phyloP scores from a whole-genome alignment of 2,797 vertebrate genomes.

The Peromyscus eremicus region DNA sequence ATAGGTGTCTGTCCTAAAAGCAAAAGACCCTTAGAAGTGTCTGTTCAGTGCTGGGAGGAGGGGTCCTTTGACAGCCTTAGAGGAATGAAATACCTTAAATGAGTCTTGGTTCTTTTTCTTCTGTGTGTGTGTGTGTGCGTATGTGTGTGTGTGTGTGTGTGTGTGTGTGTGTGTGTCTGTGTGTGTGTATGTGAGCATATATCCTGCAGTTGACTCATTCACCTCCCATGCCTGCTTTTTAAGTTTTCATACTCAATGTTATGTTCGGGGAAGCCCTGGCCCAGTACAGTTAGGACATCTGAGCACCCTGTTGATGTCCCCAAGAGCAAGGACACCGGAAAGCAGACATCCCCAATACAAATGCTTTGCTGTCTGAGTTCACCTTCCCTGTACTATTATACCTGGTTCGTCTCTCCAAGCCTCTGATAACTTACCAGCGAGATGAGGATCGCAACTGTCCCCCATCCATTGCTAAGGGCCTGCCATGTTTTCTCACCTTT shows the following conservation, averaged over 20 bases:
- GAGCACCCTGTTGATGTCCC: background rate
- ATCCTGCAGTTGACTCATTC: background rate
- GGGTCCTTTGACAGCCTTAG: background rate
- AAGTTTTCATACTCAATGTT: background rate
- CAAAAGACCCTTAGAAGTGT: background rate
- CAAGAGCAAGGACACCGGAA: background rate
- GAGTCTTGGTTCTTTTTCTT: background rate
- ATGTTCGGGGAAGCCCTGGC: background rate
- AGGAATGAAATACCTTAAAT: background rate
- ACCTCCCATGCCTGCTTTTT: background rate
- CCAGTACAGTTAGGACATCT: background rate
- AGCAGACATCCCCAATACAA: background rate
- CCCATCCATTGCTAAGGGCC: background rate
- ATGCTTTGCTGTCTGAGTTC: background rate
- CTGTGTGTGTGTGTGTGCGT: background rate
- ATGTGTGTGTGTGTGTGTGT: background rate
- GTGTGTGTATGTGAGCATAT: no score
- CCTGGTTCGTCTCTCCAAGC: background rate
- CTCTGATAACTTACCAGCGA: background rate
- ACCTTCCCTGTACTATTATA: background rate
- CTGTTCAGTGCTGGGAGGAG: background rate
- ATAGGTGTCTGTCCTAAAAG: background rate
- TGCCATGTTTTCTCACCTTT: background rate
- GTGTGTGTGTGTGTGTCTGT: no score
- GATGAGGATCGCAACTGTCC: background rate